Percentiles rank a stretch among this genome's conserved stretches.
These are phyloP conservation scores for Tricholaema leucomelas DNA, from an alignment of 2,113 vertebrate species.

Conservation along the genomic window DNA sequence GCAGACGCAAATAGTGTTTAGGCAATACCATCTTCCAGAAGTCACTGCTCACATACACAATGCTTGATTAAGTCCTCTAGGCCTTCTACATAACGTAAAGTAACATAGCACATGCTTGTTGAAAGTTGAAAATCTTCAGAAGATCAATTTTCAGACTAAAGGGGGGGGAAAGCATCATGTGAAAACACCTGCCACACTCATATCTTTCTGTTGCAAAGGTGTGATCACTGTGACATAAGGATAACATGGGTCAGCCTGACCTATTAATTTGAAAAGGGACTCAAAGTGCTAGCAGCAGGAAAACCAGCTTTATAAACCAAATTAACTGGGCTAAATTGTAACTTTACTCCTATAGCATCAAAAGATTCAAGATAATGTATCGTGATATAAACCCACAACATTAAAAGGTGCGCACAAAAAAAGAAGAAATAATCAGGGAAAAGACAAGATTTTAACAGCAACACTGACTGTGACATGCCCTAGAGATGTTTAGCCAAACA, in stretches of 20 bases:
- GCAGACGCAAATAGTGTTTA: neutral
- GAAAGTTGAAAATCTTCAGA: neutral
- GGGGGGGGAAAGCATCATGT: neutral
- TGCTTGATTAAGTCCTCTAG: neutral
- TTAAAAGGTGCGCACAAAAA: neutral
- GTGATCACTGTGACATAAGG: neutral
- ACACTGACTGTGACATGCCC: neutral
- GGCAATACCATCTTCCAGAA: neutral
- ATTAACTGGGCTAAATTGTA: neutral
- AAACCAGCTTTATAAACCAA: neutral
- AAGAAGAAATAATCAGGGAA: neutral
- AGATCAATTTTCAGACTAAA: neutral
- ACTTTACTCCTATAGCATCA: neutral
- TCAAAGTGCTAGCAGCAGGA: neutral
- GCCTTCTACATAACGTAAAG: neutral
- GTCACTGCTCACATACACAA: neutral
- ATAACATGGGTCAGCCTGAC: neutral
- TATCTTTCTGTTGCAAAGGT: neutral
- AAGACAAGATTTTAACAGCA: neutral
- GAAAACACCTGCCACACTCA: neutral
- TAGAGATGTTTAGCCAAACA: neutral
- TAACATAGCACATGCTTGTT: neutral
- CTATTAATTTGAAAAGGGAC: neutral
- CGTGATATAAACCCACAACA: neutral
- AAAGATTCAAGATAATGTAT: neutral